A percentile compares a stretch with the other conserved stretches of the same genome.
These are phyloP conservation scores for Cryptops parisi DNA, from an alignment of 2,888 invertebrate species.

Conservation along the genomic window DNA sequence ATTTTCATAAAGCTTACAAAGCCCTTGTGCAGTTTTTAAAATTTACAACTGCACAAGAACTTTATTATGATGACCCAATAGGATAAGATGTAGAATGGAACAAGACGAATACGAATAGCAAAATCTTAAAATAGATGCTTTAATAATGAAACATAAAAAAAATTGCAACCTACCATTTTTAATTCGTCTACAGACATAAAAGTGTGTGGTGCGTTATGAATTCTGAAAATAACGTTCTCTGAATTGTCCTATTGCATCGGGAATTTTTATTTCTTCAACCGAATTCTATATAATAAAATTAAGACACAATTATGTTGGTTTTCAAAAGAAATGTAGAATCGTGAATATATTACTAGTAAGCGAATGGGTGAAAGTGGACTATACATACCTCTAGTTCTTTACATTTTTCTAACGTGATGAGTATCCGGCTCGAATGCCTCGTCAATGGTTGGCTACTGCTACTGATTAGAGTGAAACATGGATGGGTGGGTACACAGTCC, in stretches of 20 bases:
- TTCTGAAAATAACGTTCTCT: conserved; percentile 2
- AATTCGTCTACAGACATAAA: neutral
- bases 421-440: conserved; percentile 58
- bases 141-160: neutral
- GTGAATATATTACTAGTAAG: no score
- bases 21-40: no score
- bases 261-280: neutral
- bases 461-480: conserved; percentile 55
- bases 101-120: neutral
- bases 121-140: neutral
- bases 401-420: conserved; percentile 73
- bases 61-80: neutral
- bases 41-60: no score
- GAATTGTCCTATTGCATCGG: neutral
- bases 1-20: no score
- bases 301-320: no score
- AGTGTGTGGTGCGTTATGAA: no score
- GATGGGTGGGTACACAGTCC: conserved; percentile 61
- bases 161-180: neutral
- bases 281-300: neutral
- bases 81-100: neutral
- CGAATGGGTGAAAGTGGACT: no score
- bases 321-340: no score
- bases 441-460: conserved; percentile 84
- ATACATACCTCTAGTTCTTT: conserved; percentile 40